Conservation (phyloP, 2,113 vertebrate species). For the Quiscalus mexicanus region DNA sequence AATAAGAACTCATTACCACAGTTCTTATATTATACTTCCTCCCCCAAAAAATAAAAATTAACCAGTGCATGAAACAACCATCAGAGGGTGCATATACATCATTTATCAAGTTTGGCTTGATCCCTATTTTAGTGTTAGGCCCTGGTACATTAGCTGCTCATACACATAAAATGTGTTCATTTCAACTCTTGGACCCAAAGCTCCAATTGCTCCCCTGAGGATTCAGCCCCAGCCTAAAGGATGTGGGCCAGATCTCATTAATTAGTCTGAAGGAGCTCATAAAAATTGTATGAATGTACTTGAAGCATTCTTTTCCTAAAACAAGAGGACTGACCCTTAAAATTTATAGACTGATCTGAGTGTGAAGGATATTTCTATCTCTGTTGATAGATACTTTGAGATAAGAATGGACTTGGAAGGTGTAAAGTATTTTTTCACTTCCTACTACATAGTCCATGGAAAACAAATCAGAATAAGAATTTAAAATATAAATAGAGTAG, state of each 20-base stretch:
- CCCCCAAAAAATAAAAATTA: not conserved
- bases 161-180: not conserved
- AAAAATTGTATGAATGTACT: not conserved
- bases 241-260: not conserved
- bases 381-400: not conserved
- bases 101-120: not conserved
- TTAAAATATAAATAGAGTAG: not conserved
- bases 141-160: not conserved
- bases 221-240: not conserved
- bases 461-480: not conserved
- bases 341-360: not conserved
- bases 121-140: not conserved
- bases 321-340: not conserved
- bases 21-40: not conserved
- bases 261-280: not conserved
- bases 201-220: not conserved
- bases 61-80: not conserved
- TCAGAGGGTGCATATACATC: slow-evolving; percentile 50
- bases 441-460: not conserved
- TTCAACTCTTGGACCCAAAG: not conserved
- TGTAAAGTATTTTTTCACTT: not conserved
- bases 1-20: not conserved
- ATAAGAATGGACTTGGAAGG: not conserved
- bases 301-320: not conserved
- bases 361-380: not conserved